phyloP scores from a whole-genome alignment of 2,113 vertebrate genomes.

The Charina bottae region DNA sequence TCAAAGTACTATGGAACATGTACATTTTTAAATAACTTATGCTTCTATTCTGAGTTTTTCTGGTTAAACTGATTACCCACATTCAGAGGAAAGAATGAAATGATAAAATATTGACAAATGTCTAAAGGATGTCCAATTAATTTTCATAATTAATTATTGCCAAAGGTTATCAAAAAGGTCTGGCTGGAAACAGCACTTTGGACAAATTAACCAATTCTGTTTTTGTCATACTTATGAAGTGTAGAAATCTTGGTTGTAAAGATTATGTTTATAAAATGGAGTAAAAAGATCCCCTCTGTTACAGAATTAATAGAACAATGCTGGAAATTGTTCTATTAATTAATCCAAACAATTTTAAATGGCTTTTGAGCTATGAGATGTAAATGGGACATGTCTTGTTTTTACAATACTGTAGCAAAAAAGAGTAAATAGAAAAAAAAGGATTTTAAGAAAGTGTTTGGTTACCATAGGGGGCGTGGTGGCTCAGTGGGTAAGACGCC shows the following conservation, averaged over 20 bases:
- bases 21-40: not conserved
- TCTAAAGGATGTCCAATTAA: not conserved
- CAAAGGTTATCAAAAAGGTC: not conserved
- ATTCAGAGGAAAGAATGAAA: not conserved
- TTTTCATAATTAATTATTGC: not conserved
- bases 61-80: not conserved
- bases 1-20: not conserved
- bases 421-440: conserved; percentile 31
- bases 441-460: conserved; percentile 73
- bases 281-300: not conserved
- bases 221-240: not conserved
- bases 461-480: too few species aligned
- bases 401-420: not conserved
- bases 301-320: not conserved
- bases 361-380: not conserved
- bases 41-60: not conserved
- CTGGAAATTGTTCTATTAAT: conserved; percentile 3
- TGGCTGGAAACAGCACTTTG: not conserved
- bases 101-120: not conserved
- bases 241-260: not conserved
- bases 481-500: too few species aligned
- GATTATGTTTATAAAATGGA: not conserved
- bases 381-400: not conserved
- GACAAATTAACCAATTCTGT: not conserved
- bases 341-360: not conserved